These are phyloP conservation scores for Trichopoda pennipes DNA, from an alignment of 2,888 invertebrate genomes.

Conservation along the genomic window DNA sequence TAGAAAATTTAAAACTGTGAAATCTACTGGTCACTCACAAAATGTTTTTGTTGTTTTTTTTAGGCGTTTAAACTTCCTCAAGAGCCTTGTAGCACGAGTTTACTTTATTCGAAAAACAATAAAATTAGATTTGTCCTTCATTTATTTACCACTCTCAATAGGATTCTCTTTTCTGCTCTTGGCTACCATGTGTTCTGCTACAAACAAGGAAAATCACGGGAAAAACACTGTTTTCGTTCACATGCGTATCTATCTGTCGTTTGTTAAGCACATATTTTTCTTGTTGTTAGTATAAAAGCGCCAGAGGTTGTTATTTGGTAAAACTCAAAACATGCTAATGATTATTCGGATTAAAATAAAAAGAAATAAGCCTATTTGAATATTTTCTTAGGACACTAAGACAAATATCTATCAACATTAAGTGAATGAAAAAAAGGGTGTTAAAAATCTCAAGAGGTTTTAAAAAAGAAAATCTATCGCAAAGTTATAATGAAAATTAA, in stretches of 20 bases:
- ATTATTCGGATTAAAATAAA: slow-evolving; percentile 25
- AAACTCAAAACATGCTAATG: slow-evolving; percentile 6
- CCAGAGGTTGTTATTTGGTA: not conserved
- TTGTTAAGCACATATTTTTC: not conserved
- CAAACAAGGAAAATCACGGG: slow-evolving; percentile 30
- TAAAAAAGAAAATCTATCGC: slow-evolving; percentile 17
- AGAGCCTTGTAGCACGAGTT: slow-evolving; percentile 22
- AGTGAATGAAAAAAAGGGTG: slow-evolving; percentile 52
- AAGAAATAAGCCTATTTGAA: slow-evolving; percentile 14
- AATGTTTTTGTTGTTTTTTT: not conserved
- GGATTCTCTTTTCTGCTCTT: slow-evolving; percentile 23
- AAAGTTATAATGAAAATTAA: slow-evolving; percentile 9
- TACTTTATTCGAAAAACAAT: not conserved
- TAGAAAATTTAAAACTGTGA: slow-evolving; percentile 35
- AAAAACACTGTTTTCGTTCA: slow-evolving; percentile 27
- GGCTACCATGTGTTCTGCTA: slow-evolving; percentile 62
- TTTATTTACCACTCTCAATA: slow-evolving; percentile 38
- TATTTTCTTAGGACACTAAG: slow-evolving; percentile 43
- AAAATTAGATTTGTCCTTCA: not conserved
- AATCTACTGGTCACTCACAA: slow-evolving; percentile 22
- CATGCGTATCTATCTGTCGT: too few species aligned
- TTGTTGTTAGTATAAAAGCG: not conserved
- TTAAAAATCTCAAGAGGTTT: slow-evolving; percentile 50
- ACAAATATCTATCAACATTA: slow-evolving; percentile 5
- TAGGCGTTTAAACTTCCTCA: not conserved